Evolutionary conservation across 2,888 invertebrate genomes (phyloP), one percentile per base, ranked within the genome.

Genomic region (Tridacna gigas): DNA sequence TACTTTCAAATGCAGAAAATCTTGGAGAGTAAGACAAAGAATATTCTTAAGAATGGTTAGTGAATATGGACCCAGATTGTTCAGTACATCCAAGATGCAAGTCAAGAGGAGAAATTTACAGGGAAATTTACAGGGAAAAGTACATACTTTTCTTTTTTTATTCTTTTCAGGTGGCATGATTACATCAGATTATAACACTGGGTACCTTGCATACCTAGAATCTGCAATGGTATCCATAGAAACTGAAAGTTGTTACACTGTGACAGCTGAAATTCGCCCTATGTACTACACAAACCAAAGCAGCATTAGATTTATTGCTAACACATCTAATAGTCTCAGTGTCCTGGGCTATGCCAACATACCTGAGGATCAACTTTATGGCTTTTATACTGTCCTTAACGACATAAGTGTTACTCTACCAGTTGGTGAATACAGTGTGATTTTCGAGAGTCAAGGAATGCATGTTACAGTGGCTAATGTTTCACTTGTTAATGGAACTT

Each of bases 391-490:
- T 12, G 4, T 7, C 22, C n/a, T 63, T n/a, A 9, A 5, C 9
- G 56, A 56, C 2, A 18, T 56, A n/a, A 63, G 25, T 63, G 63
- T 63, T 7, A 63, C 63, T 22, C 22, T 63, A 22, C 63, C 63
- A 22, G 63, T 63, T 63, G 63, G 63, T 22, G 25, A n/a, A 12
- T 63, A 63, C 63, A 63, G 63, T 25, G 22, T 63, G 20, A 18
- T 63, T 13, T 22, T 25, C 13, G 63, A 63, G n/a, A 22, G 3
- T 22, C 63, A n/a, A 63, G 63, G 63, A 22, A 25, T 63, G 20
- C 25, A 20, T 22, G n/a, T 22, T 80, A 91, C 90, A 67, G 15
- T 63, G 76, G 20, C 74, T 74, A 63, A 63, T 63, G 22, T 63
- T n/a, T 22, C 63, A n/a, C 25, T 63, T 12, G 13, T 25, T 1